These are phyloP conservation scores for Corythucha ciliata DNA, from an alignment of 2,888 invertebrate species.

Conservation along the genomic window DNA sequence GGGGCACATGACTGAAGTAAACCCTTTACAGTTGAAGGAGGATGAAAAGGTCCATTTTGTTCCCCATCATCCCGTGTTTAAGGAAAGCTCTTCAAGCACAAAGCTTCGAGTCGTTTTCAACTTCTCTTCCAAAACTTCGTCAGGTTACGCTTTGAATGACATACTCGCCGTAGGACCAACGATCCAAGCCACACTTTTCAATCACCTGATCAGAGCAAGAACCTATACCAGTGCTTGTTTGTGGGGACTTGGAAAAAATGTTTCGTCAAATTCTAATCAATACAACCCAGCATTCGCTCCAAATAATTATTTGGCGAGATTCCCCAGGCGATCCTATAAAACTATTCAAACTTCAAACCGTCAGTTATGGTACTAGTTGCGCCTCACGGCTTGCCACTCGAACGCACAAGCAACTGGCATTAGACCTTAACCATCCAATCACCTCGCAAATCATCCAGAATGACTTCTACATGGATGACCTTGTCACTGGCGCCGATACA, in stretches of 20 bases:
- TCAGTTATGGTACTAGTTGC: conserved; percentile 34
- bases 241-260: conserved; percentile 37
- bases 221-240: conserved; percentile 18
- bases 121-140: conserved; percentile 30
- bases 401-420: conserved; percentile 14
- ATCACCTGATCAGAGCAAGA: conserved; percentile 22
- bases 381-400: conserved; percentile 25
- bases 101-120: conserved; percentile 38
- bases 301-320: conserved; percentile 35
- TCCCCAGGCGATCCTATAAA: conserved; percentile 26
- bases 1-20: conserved; percentile 32
- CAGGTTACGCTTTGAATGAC: conserved; percentile 30
- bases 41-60: conserved; percentile 32
- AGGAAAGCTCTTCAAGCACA: conserved; percentile 33
- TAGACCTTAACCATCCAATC: too few species aligned
- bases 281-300: conserved; percentile 27
- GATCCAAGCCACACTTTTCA: conserved; percentile 24
- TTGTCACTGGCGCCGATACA: too few species aligned
- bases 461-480: too few species aligned
- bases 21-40: not conserved
- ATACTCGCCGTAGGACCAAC: conserved; percentile 23
- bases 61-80: conserved; percentile 38
- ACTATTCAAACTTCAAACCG: conserved; percentile 30
- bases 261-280: conserved; percentile 33
- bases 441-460: too few species aligned